phyloP scores from a whole-genome alignment of 1,140 invertebrate genomes.

The Phocides pigmalion region DNA sequence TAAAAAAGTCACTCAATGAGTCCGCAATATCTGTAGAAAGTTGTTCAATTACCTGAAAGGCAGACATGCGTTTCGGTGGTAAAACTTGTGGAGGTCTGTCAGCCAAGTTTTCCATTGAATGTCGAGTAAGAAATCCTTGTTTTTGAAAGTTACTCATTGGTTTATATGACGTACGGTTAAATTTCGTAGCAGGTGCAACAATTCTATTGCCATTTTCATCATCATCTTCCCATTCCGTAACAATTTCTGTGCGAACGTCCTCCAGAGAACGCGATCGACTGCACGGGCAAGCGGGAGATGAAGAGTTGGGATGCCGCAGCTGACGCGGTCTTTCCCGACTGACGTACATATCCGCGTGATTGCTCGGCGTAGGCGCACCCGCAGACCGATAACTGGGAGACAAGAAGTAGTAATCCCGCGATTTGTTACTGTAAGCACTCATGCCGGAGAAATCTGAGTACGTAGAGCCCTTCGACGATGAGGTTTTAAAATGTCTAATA shows the following conservation, averaged over 20 bases:
- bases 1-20: constrained; percentile 50
- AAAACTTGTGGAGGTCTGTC: constrained; percentile 78
- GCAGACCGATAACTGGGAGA: constrained; percentile 87
- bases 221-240: constrained; percentile 86
- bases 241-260: constrained; percentile 87
- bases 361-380: constrained; percentile 81
- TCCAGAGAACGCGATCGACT: constrained; percentile 87
- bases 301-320: constrained; percentile 62
- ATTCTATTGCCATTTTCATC: constrained; percentile 85
- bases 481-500: constrained; percentile 77
- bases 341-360: constrained; percentile 69
- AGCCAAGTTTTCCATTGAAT: constrained; percentile 89
- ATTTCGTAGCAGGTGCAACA: constrained; percentile 78
- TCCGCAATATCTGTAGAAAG: constrained; percentile 60
- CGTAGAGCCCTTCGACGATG: constrained; percentile 82
- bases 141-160: constrained; percentile 66
- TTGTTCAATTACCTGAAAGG: constrained; percentile 76
- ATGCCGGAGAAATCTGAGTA: constrained; percentile 77
- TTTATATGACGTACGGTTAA: constrained; percentile 67
- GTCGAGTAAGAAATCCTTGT: constrained; percentile 77
- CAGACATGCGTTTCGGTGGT: constrained; percentile 73
- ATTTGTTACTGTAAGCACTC: constrained; percentile 82
- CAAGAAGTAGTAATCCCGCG: constrained; percentile 88
- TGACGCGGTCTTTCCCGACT: constrained; percentile 78
- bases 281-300: constrained; percentile 83